Conservation (phyloP, 1,140 invertebrate genomes). For the Orius laevigatus region DNA sequence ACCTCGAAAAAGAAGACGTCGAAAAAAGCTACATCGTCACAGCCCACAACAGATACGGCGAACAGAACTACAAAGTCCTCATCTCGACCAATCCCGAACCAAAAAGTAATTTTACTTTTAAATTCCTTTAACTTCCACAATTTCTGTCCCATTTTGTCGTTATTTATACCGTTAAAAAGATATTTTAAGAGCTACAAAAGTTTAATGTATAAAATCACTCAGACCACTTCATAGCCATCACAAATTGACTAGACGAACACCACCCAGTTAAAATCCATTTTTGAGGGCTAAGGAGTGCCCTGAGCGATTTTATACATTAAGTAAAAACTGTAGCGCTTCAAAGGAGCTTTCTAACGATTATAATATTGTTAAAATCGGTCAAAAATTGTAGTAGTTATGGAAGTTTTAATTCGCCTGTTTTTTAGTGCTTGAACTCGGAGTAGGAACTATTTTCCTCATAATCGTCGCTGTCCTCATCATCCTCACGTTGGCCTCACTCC, state of each 20-base stretch:
- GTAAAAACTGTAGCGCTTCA: too few species aligned
- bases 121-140: slow-evolving; percentile 1
- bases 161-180: neutral
- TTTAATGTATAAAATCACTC: neutral
- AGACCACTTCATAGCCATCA: too few species aligned
- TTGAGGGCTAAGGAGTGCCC: too few species aligned
- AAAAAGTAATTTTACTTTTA: slow-evolving; percentile 34
- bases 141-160: neutral
- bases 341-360: too few species aligned
- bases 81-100: slow-evolving; percentile 54
- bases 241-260: too few species aligned
- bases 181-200: neutral
- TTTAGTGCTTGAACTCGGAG: slow-evolving; percentile 31
- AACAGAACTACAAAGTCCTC: slow-evolving; percentile 39
- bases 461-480: slow-evolving; percentile 48
- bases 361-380: too few species aligned
- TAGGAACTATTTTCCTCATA: slow-evolving; percentile 57
- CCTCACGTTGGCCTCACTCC: slow-evolving; percentile 42
- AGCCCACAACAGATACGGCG: slow-evolving; percentile 46
- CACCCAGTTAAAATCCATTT: too few species aligned
- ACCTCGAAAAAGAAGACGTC: slow-evolving; percentile 54
- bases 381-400: neutral
- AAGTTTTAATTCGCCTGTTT: neutral
- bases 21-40: slow-evolving; percentile 46
- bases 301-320: too few species aligned